Percentiles rank a stretch among this genome's conserved stretches.
Conservation (phyloP, 30 jellyfish, hydroid and myxozoan species). For the Clytia hemisphaerica region DNA sequence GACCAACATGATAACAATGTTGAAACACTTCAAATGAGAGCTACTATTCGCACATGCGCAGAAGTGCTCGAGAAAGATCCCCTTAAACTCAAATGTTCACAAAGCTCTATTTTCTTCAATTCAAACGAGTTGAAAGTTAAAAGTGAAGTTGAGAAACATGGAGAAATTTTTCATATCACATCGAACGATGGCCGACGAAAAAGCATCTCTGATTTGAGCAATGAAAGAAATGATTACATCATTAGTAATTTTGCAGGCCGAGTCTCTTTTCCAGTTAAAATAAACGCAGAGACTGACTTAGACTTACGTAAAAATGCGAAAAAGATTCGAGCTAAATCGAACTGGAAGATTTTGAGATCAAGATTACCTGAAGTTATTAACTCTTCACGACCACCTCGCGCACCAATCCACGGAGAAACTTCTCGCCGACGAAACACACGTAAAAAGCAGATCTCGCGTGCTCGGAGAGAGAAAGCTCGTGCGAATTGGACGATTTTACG, state of each 20-base stretch:
- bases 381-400: not conserved
- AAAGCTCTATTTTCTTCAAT: slow-evolving; percentile 60
- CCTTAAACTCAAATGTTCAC: slow-evolving; percentile 11
- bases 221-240: not conserved
- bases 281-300: not conserved
- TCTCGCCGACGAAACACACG: not conserved
- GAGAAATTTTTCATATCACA: slow-evolving; percentile 26
- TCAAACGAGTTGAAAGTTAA: slow-evolving; percentile 47
- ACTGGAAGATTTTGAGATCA: slow-evolving; percentile 19
- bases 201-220: slow-evolving; percentile 8
- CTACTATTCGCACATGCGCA: slow-evolving; percentile 50
- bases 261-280: not conserved
- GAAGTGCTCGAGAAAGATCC: slow-evolving; percentile 39
- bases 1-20: slow-evolving; percentile 61
- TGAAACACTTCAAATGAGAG: slow-evolving; percentile 90
- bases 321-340: slow-evolving; percentile 11
- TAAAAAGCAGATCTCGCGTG: too few species aligned
- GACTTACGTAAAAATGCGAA: not conserved
- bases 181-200: not conserved
- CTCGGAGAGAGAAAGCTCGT: not conserved
- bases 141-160: slow-evolving; percentile 51
- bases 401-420: not conserved
- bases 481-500: not conserved
- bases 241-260: slow-evolving; percentile 25
- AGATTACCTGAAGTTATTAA: slow-evolving; percentile 20